Evolutionary conservation across 2,797 vertebrate genomes (phyloP), one percentile per base, ranked within the genome.

Genomic region (Antrozous pallidus): DNA sequence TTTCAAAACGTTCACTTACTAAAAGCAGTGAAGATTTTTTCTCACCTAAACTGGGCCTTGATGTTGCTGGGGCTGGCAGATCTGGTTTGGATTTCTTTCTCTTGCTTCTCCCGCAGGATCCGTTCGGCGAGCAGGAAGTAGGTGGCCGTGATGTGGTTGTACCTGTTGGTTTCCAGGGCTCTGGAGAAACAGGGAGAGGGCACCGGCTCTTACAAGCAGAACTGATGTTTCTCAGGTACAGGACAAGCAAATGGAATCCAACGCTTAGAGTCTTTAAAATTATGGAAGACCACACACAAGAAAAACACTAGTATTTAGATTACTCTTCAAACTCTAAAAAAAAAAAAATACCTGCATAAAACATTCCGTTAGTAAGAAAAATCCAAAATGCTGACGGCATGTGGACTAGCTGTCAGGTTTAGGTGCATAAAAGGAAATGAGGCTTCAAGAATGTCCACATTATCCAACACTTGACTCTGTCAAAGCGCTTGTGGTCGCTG

Each of bases 131-230:
- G 98, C 96, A 99, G 98, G 98, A 99, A 99, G 98, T 99, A 99
- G 6, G 99, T 99, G 97, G 99, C 99, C 42, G 99, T 99, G 98
- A 99, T 99, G 98, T 99, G 99, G 98, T 99, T 99, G 98, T 99
- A 99, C 96, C 99, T 99, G 98, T 99, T 99, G 88, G 99, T 99
- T 98, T 99, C 99, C 98, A 99, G 84, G 85, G 99, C 99, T 98
- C 99, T 99, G 94, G 85, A 92, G 93, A 94, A 96, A 83, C 36
- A 91, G 90, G 87, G 94, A 96, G 8, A 0, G 85, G 95, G 94
- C 17, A 73, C 92, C 95, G 93, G n/a, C n/a, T n/a, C n/a, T n/a
- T 12, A 85, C 1, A 36, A 81, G 45, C 14, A 78, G 9, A 82
- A 73, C 2, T 7, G n/a, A 33, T 20, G 45, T 69, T 40, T 40